These are phyloP conservation scores for Eospalax fontanierii DNA, from an alignment of 2,797 vertebrate species.

Conservation along the genomic window DNA sequence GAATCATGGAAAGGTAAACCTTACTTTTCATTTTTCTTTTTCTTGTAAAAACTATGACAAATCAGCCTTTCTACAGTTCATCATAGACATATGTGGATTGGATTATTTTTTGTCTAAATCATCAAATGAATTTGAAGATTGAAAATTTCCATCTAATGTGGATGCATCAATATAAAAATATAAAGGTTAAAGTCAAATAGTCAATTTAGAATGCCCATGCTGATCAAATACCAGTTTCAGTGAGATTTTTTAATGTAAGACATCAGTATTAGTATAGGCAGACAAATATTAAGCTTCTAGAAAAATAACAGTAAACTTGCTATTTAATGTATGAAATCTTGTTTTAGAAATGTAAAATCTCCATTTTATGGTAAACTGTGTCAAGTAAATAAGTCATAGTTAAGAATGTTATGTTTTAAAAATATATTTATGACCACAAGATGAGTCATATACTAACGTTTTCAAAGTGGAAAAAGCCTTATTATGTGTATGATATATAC, in stretches of 20 bases:
- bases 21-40: neutral
- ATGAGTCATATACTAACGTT: slow-evolving; percentile 18
- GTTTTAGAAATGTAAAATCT: neutral
- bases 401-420: neutral
- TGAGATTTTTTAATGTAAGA: neutral
- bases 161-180: slow-evolving; percentile 29
- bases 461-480: slow-evolving; percentile 16
- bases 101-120: neutral
- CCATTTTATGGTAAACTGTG: neutral
- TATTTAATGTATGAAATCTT: neutral
- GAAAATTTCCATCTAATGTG: slow-evolving; percentile 15
- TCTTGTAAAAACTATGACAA: slow-evolving; percentile 8
- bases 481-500: neutral
- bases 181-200: neutral
- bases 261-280: neutral
- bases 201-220: neutral
- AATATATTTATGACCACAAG: slow-evolving; percentile 25
- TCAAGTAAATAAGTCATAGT: neutral
- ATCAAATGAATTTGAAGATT: neutral
- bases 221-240: neutral
- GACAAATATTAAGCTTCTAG: neutral
- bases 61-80: slow-evolving; percentile 3
- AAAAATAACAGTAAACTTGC: neutral
- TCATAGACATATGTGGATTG: slow-evolving; percentile 30
- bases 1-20: slow-evolving; percentile 5